Evolutionary conservation across 2,888 invertebrate species (phyloP).

Genomic region (Trichogramma dendrolimi): DNA sequence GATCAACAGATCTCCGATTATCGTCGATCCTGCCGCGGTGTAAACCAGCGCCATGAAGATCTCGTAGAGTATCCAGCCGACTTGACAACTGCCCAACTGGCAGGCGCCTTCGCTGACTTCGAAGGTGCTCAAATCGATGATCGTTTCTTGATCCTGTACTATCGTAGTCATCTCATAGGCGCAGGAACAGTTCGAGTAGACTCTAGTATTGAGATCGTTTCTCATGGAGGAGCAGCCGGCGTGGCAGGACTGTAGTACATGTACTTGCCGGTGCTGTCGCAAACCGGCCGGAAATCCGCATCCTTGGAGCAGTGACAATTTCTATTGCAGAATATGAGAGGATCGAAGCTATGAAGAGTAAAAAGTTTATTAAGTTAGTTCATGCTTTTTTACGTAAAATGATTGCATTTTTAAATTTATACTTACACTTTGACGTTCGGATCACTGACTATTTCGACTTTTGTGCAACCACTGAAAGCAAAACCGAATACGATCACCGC

Average conservation of each 20-base stretch:
- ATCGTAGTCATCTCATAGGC: conserved; percentile 31
- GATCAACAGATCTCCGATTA: conserved; percentile 57
- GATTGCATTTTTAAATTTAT: neutral
- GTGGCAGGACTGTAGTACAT: conserved; percentile 69
- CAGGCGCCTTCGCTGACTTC: conserved; percentile 58
- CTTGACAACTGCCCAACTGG: conserved; percentile 53
- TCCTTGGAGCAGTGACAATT: conserved; percentile 56
- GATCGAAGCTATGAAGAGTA: too few relatives aligned
- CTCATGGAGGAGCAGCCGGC: conserved; percentile 62
- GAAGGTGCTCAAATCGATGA: neutral
- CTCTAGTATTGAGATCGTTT: conserved; percentile 51
- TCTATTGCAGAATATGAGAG: conserved; percentile 56
- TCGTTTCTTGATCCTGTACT: conserved; percentile 5
- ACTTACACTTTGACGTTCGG: conserved; percentile 50
- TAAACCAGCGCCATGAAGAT: conserved; percentile 50
- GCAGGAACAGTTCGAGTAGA: conserved; percentile 58
- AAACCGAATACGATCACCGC: conserved; percentile 52
- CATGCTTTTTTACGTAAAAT: too few relatives aligned
- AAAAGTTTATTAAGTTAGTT: too few relatives aligned
- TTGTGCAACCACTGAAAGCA: conserved; percentile 54
- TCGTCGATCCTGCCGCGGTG: conserved; percentile 48
- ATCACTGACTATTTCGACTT: conserved; percentile 52
- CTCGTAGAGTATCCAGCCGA: conserved; percentile 55
- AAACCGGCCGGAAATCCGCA: conserved; percentile 62
- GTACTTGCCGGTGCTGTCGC: conserved; percentile 55